Evolutionary conservation across 2,888 invertebrate species (phyloP).

Genomic region (Latrodectus hesperus): DNA sequence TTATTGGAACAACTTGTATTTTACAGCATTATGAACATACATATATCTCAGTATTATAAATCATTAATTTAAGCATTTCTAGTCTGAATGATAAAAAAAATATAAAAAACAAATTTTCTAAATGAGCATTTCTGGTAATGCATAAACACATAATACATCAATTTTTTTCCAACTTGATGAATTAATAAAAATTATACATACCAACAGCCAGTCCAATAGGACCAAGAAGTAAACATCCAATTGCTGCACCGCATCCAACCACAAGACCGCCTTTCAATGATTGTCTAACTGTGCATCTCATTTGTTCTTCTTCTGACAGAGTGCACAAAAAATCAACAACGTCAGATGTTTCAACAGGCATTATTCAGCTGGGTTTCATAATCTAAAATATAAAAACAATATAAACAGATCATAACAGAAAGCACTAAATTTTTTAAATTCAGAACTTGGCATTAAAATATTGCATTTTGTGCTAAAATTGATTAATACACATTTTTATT

Average conservation of each 20-base stretch:
- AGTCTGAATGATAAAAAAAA: too few relatives aligned
- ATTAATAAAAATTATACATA: conserved; percentile 15
- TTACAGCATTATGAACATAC: too few relatives aligned
- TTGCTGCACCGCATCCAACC: conserved; percentile 44
- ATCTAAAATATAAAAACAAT: background rate
- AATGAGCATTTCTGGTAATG: too few relatives aligned
- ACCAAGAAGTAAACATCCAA: conserved; percentile 55
- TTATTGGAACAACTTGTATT: too few relatives aligned
- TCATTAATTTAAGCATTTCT: too few relatives aligned
- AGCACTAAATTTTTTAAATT: background rate
- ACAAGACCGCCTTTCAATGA: conserved; percentile 68
- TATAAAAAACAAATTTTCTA: too few relatives aligned
- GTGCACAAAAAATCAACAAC: conserved; percentile 65
- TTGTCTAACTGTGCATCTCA: conserved; percentile 62
- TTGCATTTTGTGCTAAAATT: background rate
- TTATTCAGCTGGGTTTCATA: conserved; percentile 33
- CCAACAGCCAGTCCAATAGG: conserved; percentile 68
- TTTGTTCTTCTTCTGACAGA: conserved; percentile 62
- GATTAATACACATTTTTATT: background rate
- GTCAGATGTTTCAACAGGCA: conserved; percentile 66
- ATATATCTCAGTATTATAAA: too few relatives aligned
- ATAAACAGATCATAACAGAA: background rate
- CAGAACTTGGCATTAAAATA: too few relatives aligned
- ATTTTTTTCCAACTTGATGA: too few relatives aligned
- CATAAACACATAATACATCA: too few relatives aligned